Conservation (phyloP, 2,797 vertebrate species). For the Sebastes kiyomatsui region DNA sequence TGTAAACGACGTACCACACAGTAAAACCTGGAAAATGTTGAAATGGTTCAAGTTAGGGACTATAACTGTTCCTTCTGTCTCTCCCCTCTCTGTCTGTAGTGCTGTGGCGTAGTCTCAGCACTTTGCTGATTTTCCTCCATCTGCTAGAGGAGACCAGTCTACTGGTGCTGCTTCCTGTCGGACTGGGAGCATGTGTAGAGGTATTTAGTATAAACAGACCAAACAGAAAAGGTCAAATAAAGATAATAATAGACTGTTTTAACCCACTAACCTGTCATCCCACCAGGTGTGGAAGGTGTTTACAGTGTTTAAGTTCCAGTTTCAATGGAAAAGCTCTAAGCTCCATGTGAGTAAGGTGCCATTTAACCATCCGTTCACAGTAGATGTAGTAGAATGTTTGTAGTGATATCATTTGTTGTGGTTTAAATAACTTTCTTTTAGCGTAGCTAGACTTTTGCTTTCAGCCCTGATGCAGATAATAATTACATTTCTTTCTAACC, state of each 20-base stretch:
- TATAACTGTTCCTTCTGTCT: not conserved
- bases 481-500: not conserved
- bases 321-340: conserved; percentile 80
- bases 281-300: conserved; percentile 94
- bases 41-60: no score
- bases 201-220: conserved; percentile 64
- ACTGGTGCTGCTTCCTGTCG: conserved; percentile 92
- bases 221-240: not conserved
- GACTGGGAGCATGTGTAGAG: conserved; percentile 91
- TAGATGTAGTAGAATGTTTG: not conserved
- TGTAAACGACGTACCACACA: not conserved
- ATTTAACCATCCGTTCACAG: not conserved
- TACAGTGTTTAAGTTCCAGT: conserved; percentile 88
- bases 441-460: not conserved
- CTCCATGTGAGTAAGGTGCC: conserved; percentile 54
- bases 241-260: not conserved
- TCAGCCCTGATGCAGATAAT: not conserved
- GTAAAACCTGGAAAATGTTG: not conserved
- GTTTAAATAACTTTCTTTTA: not conserved
- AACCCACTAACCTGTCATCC: not conserved
- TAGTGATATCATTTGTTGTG: not conserved
- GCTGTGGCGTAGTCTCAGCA: conserved; percentile 94
- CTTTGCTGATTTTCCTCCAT: conserved; percentile 93
- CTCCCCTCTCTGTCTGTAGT: conserved; percentile 76
- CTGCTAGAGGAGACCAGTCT: conserved; percentile 94